Evolutionary conservation across 2,797 vertebrate genomes (phyloP).

Genomic region (Vireo griseus): DNA sequence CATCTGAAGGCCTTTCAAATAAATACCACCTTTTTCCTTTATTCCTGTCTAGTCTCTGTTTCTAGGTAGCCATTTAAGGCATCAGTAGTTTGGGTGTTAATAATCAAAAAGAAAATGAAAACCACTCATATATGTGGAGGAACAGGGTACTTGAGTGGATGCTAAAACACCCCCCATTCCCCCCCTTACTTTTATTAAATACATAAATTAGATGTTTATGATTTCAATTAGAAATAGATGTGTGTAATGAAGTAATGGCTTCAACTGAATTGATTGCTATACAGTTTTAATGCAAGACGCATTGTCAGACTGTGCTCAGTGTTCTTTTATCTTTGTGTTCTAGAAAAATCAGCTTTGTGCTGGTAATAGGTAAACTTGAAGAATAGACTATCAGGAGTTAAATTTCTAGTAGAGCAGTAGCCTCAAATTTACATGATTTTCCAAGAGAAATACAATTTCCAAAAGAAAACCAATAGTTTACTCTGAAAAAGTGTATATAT

Average conservation of each 20-base stretch:
- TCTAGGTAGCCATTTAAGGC: too few relatives aligned
- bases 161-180: background rate
- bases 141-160: background rate
- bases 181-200: background rate
- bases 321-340: background rate
- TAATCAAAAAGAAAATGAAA: background rate
- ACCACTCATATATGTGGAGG: rapidly evolving
- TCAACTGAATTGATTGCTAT: background rate
- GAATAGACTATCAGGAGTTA: background rate
- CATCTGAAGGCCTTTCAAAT: too few relatives aligned
- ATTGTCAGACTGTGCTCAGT: background rate
- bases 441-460: background rate
- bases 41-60: too few relatives aligned
- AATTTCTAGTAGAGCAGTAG: background rate
- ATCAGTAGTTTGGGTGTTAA: background rate
- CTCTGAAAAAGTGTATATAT: background rate
- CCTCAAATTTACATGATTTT: background rate
- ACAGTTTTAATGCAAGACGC: background rate
- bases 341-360: background rate
- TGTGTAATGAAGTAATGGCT: background rate
- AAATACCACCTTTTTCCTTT: too few relatives aligned
- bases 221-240: background rate
- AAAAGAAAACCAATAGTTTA: background rate
- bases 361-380: background rate
- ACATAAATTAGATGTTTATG: background rate